These are phyloP conservation scores for Phrynocephalus vlangalii DNA, from an alignment of 2,797 vertebrate genomes.

Conservation along the genomic window DNA sequence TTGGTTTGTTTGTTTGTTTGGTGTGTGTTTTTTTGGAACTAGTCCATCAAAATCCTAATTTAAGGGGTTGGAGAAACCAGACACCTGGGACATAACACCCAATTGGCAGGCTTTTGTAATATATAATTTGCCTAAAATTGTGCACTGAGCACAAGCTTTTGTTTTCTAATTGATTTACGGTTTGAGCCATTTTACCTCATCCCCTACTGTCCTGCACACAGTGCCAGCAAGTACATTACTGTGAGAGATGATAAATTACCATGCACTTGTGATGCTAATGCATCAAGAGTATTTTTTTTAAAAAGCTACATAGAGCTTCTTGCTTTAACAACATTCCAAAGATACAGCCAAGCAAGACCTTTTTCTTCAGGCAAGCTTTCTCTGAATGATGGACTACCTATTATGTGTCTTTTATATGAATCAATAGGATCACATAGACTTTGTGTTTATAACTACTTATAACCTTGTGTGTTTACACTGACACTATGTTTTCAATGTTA, in stretches of 20 bases:
- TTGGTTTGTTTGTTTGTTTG: no score
- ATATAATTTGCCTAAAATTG: constrained; percentile 84
- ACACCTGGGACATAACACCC: constrained; percentile 78
- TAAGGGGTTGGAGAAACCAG: constrained; percentile 54
- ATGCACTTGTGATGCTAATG: constrained; percentile 83
- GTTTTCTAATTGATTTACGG: constrained; percentile 90
- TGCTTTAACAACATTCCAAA: constrained; percentile 55
- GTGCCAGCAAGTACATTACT: constrained; percentile 84
- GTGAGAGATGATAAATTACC: constrained; percentile 86
- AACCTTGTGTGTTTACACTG: no score
- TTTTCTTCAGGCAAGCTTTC: no score
- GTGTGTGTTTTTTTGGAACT: constrained; percentile 21
- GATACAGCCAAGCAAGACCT: constrained; percentile 43
- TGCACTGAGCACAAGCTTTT: constrained; percentile 81
- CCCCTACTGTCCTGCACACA: constrained; percentile 77
- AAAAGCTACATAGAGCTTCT: constrained; percentile 63
- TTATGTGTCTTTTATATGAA: no score
- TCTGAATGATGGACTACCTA: no score
- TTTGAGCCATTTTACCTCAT: constrained; percentile 81
- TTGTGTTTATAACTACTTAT: no score
- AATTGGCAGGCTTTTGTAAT: constrained; percentile 82
- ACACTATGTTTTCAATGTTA: no score
- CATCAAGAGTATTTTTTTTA: constrained; percentile 72
- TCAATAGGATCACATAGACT: no score
- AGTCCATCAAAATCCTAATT: constrained; percentile 71